Percentiles rank a stretch among this genome's conserved stretches.
phyloP scores from a whole-genome alignment of 2,888 invertebrate genomes.

The Eupeodes latifasciatus region DNA sequence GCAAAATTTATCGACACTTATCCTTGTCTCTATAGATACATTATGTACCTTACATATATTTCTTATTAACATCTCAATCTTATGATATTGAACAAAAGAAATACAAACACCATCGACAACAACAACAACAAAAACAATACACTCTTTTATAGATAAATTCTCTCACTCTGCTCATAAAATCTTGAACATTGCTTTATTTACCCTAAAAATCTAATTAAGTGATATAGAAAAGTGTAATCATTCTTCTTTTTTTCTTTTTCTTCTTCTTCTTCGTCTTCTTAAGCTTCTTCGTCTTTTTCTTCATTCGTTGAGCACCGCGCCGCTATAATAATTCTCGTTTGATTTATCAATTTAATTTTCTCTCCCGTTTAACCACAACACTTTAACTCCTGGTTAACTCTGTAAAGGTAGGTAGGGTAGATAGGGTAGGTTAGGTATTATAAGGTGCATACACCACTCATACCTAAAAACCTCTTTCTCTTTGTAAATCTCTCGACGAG shows the following conservation, averaged over 20 bases:
- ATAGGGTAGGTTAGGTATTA: too few species aligned
- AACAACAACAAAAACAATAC: background rate
- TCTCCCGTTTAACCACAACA: conserved; percentile 62
- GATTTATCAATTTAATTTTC: conserved; percentile 65
- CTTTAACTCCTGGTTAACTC: conserved; percentile 22
- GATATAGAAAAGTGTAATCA: conserved; percentile 42
- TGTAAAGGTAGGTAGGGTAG: background rate
- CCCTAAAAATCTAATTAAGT: conserved; percentile 55
- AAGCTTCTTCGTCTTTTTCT: background rate
- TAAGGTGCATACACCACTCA: background rate
- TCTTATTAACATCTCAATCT: conserved; percentile 8
- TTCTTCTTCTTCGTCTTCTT: background rate
- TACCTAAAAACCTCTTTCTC: background rate
- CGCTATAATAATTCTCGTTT: conserved; percentile 47
- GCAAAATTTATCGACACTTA: conserved; percentile 14
- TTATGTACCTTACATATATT: background rate
- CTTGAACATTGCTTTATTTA: conserved; percentile 30
- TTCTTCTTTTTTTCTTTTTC: background rate
- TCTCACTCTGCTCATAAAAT: background rate
- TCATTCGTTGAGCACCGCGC: background rate
- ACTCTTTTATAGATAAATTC: background rate
- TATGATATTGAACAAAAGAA: background rate
- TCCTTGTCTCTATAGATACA: conserved; percentile 1
- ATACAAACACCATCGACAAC: too few species aligned
- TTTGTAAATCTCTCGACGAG: conserved; percentile 7